Percentiles rank a stretch among this genome's conserved stretches.
phyloP scores from a whole-genome alignment of 2,888 invertebrate species.

The Agonum fuliginosum region DNA sequence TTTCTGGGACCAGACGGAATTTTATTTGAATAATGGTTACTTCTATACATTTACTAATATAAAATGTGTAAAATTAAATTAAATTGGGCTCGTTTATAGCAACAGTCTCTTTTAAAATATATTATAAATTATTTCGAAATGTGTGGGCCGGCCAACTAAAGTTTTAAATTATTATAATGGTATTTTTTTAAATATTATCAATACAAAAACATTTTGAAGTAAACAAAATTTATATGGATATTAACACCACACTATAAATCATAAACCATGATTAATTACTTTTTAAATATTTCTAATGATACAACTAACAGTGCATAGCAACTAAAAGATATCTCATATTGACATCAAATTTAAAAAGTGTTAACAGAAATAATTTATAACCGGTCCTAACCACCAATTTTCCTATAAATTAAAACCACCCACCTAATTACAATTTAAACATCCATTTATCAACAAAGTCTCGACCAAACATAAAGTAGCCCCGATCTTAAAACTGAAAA shows the following conservation, averaged over 20 bases:
- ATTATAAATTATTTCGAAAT: no score
- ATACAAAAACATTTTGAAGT: no score
- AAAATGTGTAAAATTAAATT: no score
- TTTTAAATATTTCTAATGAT: constrained; percentile 21
- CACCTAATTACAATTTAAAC: constrained; percentile 41
- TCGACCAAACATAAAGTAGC: constrained; percentile 34
- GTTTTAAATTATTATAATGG: no score
- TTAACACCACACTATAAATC: background rate
- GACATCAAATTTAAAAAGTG: constrained; percentile 44
- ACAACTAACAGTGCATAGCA: background rate
- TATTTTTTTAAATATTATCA: no score
- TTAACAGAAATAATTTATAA: constrained; percentile 30
- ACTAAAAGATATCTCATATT: constrained; percentile 26
- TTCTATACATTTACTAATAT: no score
- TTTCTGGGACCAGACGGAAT: no score
- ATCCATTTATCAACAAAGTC: constrained; percentile 33
- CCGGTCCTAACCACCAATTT: constrained; percentile 27
- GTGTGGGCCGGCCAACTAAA: no score
- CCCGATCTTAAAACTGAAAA: background rate
- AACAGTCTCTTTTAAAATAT: no score
- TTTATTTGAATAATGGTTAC: no score
- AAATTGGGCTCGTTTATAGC: no score
- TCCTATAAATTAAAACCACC: constrained; percentile 45
- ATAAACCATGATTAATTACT: constrained; percentile 14
- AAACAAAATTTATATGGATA: background rate